phyloP scores from a whole-genome alignment of 2,888 invertebrate species.

The Hyppa rectilinea region DNA sequence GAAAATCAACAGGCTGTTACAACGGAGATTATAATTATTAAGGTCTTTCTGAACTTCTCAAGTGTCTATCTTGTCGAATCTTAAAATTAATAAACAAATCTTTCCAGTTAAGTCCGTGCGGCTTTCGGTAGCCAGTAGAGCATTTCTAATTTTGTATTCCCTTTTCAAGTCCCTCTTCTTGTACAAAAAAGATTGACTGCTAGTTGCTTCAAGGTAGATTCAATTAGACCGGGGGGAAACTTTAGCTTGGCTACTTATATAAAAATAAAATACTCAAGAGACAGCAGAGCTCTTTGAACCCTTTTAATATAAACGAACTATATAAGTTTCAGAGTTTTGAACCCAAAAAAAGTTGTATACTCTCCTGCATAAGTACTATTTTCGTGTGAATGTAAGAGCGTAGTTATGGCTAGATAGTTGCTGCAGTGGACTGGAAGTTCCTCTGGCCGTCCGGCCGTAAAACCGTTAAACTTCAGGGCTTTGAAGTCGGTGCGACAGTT shows the following conservation, averaged over 20 bases:
- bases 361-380: constrained; percentile 44
- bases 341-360: constrained; percentile 24
- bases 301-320: constrained; percentile 55
- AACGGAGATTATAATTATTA: constrained; percentile 45
- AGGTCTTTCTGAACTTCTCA: constrained; percentile 29
- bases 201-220: constrained; percentile 54
- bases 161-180: constrained; percentile 21
- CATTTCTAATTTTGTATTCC: constrained; percentile 32
- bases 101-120: constrained; percentile 1
- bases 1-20: constrained; percentile 32
- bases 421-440: constrained; percentile 55
- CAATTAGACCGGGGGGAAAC: constrained; percentile 59
- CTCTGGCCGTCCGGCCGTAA: constrained; percentile 58
- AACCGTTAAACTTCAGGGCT: constrained; percentile 66
- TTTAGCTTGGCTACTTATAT: constrained; percentile 41
- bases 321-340: constrained; percentile 4
- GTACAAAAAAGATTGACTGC: constrained; percentile 24
- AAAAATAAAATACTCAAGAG: constrained; percentile 55
- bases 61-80: constrained; percentile 34
- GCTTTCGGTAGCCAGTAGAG: constrained; percentile 14
- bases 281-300: constrained; percentile 52
- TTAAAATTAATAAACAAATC: constrained; percentile 30
- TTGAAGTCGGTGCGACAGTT: constrained; percentile 65
- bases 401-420: constrained; percentile 41
- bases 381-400: constrained; percentile 31